These are phyloP conservation scores for Arge pagana DNA, from an alignment of 2,888 invertebrate species.

Conservation along the genomic window DNA sequence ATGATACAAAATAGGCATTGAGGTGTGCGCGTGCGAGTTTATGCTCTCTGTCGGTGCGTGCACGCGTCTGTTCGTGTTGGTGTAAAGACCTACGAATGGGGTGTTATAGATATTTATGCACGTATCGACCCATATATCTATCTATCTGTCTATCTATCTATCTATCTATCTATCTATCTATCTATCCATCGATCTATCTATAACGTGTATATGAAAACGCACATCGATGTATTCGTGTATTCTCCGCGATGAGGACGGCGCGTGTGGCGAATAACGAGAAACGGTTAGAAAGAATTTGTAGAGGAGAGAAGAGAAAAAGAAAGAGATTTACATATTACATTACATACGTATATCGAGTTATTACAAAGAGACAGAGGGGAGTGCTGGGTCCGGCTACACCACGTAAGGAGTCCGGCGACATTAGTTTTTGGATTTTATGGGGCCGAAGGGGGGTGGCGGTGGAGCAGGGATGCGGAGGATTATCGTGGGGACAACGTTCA, in stretches of 20 bases:
- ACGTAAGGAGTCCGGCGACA: constrained; percentile 27
- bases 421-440: constrained; percentile 27
- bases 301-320: constrained; percentile 22
- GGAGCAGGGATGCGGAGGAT: background rate
- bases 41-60: too few relatives aligned
- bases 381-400: constrained; percentile 57
- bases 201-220: too few relatives aligned
- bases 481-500: background rate
- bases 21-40: background rate
- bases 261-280: too few relatives aligned
- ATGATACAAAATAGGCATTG: constrained; percentile 17
- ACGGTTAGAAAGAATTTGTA: constrained; percentile 31
- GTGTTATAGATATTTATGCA: too few relatives aligned
- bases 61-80: too few relatives aligned
- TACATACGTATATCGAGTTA: constrained; percentile 18
- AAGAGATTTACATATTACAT: constrained; percentile 1
- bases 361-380: constrained; percentile 34
- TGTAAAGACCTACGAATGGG: too few relatives aligned
- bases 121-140: too few relatives aligned
- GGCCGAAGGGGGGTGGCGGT: constrained; percentile 31
- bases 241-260: too few relatives aligned
- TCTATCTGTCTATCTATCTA: too few relatives aligned
- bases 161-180: too few relatives aligned
- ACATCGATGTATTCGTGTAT: too few relatives aligned
- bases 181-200: too few relatives aligned